Conservation (phyloP, 2,888 invertebrate species). For the Phasia obesa region DNA sequence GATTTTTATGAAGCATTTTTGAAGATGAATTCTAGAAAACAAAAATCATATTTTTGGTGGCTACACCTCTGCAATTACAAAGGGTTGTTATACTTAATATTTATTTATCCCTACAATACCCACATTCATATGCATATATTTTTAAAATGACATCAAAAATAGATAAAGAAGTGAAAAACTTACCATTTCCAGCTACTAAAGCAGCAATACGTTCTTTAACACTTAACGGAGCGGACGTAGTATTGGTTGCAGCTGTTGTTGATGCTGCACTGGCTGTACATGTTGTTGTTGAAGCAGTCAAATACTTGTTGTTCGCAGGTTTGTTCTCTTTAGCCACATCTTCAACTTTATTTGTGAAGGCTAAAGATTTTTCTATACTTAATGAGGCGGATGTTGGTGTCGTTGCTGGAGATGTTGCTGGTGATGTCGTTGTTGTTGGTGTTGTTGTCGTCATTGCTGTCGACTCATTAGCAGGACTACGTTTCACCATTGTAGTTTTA, state of each 20-base stretch:
- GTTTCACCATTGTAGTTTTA: constrained; percentile 81
- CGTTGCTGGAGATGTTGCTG: constrained; percentile 72
- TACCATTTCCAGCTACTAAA: constrained; percentile 80
- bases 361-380: constrained; percentile 67
- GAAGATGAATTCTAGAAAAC: too few species aligned
- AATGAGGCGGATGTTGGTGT: constrained; percentile 72
- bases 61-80: too few species aligned
- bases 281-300: constrained; percentile 58
- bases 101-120: too few species aligned
- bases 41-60: too few species aligned
- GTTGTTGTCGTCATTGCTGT: constrained; percentile 69
- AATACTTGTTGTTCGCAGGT: constrained; percentile 74
- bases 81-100: too few species aligned
- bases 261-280: constrained; percentile 59
- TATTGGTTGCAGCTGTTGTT: constrained; percentile 71
- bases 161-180: constrained; percentile 68
- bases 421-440: constrained; percentile 72
- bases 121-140: not conserved
- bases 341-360: constrained; percentile 57
- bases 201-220: constrained; percentile 80
- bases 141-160: constrained; percentile 17
- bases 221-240: constrained; percentile 73
- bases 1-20: too few species aligned
- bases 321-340: constrained; percentile 77
- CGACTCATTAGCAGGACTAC: constrained; percentile 80